Percentiles rank a stretch among this genome's conserved stretches.
phyloP scores from a whole-genome alignment of 2,888 invertebrate genomes.

The Hypselothyrea guttata region DNA sequence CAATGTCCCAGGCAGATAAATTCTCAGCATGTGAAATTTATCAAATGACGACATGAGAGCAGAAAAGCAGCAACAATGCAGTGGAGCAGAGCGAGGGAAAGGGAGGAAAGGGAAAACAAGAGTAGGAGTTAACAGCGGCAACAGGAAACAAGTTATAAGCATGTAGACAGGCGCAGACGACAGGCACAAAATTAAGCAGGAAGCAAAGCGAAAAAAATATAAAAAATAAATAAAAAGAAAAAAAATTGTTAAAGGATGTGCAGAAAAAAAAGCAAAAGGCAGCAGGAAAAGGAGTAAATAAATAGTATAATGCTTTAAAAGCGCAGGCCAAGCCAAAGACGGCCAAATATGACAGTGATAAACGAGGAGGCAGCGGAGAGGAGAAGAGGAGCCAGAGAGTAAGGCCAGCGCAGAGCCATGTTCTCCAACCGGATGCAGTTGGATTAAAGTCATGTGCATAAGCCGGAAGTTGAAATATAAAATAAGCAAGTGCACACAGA shows the following conservation, averaged over 20 bases:
- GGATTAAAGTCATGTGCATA: slow-evolving; percentile 77
- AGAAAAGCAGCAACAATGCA: slow-evolving; percentile 27
- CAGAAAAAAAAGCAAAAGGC: background rate
- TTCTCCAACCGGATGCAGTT: slow-evolving; percentile 57
- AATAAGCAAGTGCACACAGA: slow-evolving; percentile 59
- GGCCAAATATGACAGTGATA: slow-evolving; percentile 69
- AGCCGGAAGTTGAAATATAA: slow-evolving; percentile 73
- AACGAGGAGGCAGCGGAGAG: slow-evolving; percentile 40
- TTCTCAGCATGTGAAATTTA: slow-evolving; percentile 71
- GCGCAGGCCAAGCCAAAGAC: slow-evolving; percentile 20
- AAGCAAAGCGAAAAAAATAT: slow-evolving; percentile 39
- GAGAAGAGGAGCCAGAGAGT: background rate
- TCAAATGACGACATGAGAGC: slow-evolving; percentile 59
- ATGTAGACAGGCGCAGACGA: slow-evolving; percentile 74
- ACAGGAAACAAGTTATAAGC: slow-evolving; percentile 76
- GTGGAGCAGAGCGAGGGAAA: slow-evolving; percentile 2
- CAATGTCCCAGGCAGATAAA: slow-evolving; percentile 58
- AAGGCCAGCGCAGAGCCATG: slow-evolving; percentile 11
- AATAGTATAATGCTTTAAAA: slow-evolving; percentile 53
- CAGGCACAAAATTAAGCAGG: slow-evolving; percentile 71
- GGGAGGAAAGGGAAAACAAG: background rate
- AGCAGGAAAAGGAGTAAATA: slow-evolving; percentile 25
- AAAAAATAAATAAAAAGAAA: slow-evolving; percentile 21
- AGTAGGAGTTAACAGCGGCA: slow-evolving; percentile 27
- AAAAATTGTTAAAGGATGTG: background rate